Evolutionary conservation across 2,113 vertebrate species (phyloP).

Genomic region (Megalops atlanticus): DNA sequence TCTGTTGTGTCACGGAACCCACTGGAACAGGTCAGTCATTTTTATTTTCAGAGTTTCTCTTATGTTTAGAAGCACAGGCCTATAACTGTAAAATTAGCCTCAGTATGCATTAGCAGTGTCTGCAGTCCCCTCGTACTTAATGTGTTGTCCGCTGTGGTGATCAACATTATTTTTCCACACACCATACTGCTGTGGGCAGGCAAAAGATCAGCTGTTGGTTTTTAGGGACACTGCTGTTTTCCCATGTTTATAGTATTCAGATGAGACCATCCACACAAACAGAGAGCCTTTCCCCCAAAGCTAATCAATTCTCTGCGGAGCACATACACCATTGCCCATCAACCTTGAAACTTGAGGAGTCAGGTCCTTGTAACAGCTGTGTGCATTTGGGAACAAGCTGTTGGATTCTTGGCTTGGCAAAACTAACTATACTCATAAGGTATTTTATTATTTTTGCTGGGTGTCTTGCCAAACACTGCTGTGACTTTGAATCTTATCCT

Average conservation of each 20-base stretch:
- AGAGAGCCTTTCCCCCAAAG: not conserved
- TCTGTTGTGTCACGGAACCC: not conserved
- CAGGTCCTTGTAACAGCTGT: slow-evolving; percentile 21
- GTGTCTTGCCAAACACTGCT: slow-evolving; percentile 3
- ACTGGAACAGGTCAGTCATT: not conserved
- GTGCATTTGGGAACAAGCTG: slow-evolving; percentile 29
- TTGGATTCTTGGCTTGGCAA: slow-evolving; percentile 25
- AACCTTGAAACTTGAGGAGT: slow-evolving; percentile 35
- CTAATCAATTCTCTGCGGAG: not conserved
- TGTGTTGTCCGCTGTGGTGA: not conserved
- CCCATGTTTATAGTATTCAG: not conserved
- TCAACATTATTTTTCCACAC: not conserved
- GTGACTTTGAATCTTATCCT: slow-evolving; percentile 2
- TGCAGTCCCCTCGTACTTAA: not conserved
- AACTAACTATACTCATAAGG: not conserved
- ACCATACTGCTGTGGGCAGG: not conserved
- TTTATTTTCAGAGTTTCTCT: not conserved
- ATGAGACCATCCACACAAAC: not conserved
- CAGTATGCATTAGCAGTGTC: not conserved
- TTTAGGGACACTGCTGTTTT: not conserved
- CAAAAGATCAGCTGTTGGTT: not conserved
- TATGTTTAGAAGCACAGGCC: not conserved
- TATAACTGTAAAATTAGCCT: not conserved
- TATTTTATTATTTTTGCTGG: slow-evolving; percentile 6
- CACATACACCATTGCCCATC: slow-evolving; percentile 15